Conservation (phyloP, 2,113 vertebrate species). For the Furnarius figulus region DNA sequence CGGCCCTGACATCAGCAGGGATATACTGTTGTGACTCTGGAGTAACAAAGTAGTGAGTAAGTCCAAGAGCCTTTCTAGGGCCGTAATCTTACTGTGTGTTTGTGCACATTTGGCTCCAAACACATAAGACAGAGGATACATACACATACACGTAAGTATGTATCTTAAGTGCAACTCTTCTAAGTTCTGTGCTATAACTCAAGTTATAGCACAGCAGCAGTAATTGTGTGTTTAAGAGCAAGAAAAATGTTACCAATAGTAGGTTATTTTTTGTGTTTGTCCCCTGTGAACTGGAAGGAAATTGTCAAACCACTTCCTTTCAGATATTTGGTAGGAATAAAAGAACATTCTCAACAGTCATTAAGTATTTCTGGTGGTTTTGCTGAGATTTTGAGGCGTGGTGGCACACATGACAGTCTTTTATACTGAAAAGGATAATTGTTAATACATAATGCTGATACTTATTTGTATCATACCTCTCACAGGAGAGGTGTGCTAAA, state of each 20-base stretch:
- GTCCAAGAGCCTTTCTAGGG: not conserved
- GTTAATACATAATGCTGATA: not conserved
- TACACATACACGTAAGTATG: no score
- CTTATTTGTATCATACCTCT: not conserved
- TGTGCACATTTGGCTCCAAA: not conserved
- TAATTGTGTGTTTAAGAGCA: not conserved
- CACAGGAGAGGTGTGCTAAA: not conserved
- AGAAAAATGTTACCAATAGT: not conserved
- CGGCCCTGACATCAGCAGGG: not conserved
- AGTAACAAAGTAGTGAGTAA: not conserved
- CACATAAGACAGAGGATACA: not conserved
- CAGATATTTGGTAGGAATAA: not conserved
- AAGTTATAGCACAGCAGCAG: not conserved
- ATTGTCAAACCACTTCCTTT: not conserved
- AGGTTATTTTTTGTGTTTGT: not conserved
- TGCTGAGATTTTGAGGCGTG: not conserved
- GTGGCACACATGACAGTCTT: not conserved
- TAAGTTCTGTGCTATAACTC: no score
- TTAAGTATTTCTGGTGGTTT: not conserved
- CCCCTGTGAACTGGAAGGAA: not conserved
- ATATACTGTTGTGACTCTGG: not conserved
- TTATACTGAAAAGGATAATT: not conserved
- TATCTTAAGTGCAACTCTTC: no score
- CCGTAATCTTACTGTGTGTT: not conserved
- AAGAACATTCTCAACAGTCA: not conserved